Percentiles rank a stretch among this genome's conserved stretches.
Evolutionary conservation across 2,888 invertebrate genomes (phyloP).

Genomic region (Cephonodes hylas): DNA sequence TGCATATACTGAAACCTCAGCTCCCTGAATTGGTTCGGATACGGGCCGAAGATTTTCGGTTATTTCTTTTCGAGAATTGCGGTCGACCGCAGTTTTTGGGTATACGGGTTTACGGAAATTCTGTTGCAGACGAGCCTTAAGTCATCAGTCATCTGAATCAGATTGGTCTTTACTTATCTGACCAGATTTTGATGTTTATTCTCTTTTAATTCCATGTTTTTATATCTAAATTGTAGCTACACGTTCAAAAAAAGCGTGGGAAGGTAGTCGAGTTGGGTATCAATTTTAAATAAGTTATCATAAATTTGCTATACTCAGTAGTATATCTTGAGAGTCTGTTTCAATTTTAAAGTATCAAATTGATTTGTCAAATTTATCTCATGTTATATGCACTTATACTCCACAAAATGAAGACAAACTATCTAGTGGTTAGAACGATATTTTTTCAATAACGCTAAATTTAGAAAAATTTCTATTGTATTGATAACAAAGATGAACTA

Average conservation of each 20-base stretch:
- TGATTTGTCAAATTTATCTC: too few relatives aligned
- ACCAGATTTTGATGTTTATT: not conserved
- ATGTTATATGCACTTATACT: too few relatives aligned
- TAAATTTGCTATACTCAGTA: too few relatives aligned
- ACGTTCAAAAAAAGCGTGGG: too few relatives aligned
- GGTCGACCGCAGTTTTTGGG: slow-evolving; percentile 35
- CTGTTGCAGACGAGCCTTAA: not conserved
- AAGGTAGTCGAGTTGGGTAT: not conserved
- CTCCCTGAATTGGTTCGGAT: slow-evolving; percentile 60
- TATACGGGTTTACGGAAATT: slow-evolving; percentile 8
- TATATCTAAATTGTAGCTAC: too few relatives aligned
- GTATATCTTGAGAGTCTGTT: not conserved
- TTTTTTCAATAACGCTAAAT: too few relatives aligned
- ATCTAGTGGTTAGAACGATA: too few relatives aligned
- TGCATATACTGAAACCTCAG: slow-evolving; percentile 40
- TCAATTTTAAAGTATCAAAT: not conserved
- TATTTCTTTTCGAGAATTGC: slow-evolving; percentile 26
- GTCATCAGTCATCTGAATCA: not conserved
- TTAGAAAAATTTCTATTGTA: too few relatives aligned
- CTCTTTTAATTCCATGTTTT: not conserved
- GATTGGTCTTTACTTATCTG: not conserved
- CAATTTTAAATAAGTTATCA: not conserved
- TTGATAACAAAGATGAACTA: too few relatives aligned
- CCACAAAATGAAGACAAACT: too few relatives aligned
- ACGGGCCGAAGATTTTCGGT: slow-evolving; percentile 52